These are phyloP conservation scores for Ivindomyrus marchei DNA, from an alignment of 2,113 vertebrate species.

Conservation along the genomic window DNA sequence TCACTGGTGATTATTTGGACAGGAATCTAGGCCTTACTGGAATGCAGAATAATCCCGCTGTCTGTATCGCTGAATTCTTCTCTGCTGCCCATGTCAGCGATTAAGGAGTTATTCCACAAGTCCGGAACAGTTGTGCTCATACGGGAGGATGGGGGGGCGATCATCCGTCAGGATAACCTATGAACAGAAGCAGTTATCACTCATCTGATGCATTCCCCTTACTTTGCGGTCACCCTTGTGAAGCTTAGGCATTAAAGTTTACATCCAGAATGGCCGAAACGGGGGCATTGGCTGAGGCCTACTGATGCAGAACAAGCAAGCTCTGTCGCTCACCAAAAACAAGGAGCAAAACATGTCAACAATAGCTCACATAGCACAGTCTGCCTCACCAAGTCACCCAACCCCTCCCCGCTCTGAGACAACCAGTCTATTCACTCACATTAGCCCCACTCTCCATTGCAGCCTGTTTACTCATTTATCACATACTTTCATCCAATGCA, in stretches of 20 bases:
- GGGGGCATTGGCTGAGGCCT: not conserved
- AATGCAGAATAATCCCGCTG: conserved; percentile 80
- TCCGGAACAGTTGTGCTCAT: not conserved
- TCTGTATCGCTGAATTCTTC: conserved; percentile 77
- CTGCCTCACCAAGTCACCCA: not conserved
- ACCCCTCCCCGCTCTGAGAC: not conserved
- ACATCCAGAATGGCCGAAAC: not conserved
- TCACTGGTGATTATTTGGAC: not conserved
- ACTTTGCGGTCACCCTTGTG: not conserved
- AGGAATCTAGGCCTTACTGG: conserved; percentile 56
- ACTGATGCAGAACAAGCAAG: not conserved
- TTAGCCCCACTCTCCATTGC: not conserved
- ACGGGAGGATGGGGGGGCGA: not conserved
- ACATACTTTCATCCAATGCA: not conserved
- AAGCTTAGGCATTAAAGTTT: not conserved
- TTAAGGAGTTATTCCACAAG: conserved; percentile 30
- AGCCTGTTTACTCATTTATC: not conserved
- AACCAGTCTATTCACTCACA: not conserved
- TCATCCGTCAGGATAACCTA: conserved; percentile 7
- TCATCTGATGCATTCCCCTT: not conserved
- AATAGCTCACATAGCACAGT: conserved; percentile 3
- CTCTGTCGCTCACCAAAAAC: not conserved
- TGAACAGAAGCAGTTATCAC: not conserved
- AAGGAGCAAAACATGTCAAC: not conserved
- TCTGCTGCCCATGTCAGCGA: conserved; percentile 64